A percentile compares a stretch with the other conserved stretches of the same genome.
Conservation (phyloP, 92 coral and sea anemone genomes). For the Heteractis magnifica region DNA sequence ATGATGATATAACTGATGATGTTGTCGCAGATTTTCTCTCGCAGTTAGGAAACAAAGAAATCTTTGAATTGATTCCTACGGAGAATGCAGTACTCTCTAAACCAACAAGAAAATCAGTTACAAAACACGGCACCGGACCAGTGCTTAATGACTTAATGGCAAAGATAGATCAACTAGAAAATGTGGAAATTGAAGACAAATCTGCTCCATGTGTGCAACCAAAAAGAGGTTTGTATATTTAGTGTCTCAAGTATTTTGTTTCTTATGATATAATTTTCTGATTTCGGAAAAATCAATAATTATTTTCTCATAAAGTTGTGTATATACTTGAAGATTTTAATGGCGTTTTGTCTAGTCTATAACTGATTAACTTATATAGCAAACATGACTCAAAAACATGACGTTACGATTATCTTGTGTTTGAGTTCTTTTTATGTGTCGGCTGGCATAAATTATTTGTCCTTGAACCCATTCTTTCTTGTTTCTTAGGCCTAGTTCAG, state of each 20-base stretch:
- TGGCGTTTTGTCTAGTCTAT: background rate
- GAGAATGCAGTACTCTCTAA: background rate
- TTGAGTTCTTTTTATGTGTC: too few relatives aligned
- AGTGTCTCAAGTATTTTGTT: background rate
- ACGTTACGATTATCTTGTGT: too few relatives aligned
- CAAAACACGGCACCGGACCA: background rate
- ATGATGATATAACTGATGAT: background rate
- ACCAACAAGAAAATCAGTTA: background rate
- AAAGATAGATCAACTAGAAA: slow-evolving; percentile 17
- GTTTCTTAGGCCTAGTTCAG: too few relatives aligned
- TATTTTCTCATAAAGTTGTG: background rate
- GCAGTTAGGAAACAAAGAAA: slow-evolving; percentile 4
- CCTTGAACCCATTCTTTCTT: too few relatives aligned
- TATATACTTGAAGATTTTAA: background rate
- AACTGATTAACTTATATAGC: background rate
- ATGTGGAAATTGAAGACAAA: background rate
- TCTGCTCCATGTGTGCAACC: background rate
- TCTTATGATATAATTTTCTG: background rate
- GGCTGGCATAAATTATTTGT: too few relatives aligned
- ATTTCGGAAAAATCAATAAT: too few relatives aligned
- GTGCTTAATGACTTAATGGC: slow-evolving; percentile 1
- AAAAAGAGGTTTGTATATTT: slow-evolving; percentile 11
- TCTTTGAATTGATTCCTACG: background rate
- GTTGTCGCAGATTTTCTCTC: slow-evolving; percentile 4
- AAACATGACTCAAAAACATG: background rate